phyloP scores from a whole-genome alignment of 2,797 vertebrate species.

The Spinibarbus caldwelli region DNA sequence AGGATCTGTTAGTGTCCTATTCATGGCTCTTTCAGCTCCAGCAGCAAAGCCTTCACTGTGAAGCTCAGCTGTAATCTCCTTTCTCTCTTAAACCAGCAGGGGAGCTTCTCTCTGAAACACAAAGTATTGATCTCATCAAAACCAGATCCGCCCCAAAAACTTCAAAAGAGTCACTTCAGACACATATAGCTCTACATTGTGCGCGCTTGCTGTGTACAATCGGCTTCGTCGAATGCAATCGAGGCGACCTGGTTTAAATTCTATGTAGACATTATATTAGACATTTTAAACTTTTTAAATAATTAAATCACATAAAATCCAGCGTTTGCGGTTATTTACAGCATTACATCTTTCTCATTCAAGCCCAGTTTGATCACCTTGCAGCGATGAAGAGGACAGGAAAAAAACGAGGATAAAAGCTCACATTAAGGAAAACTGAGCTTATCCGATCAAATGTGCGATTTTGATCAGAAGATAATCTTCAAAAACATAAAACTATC shows the following conservation, averaged over 20 bases:
- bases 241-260: background rate
- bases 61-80: conserved; percentile 80
- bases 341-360: background rate
- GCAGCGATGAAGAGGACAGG: background rate
- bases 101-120: conserved; percentile 90
- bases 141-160: conserved; percentile 90
- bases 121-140: conserved; percentile 96
- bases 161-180: conserved; percentile 86
- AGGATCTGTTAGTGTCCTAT: conserved; percentile 86
- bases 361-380: background rate
- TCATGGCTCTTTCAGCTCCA: conserved; percentile 85
- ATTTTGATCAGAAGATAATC: background rate
- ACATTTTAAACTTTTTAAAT: background rate
- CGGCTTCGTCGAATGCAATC: background rate
- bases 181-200: conserved; percentile 64
- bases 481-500: background rate
- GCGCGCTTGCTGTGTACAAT: conserved; percentile 7
- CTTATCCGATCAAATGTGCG: background rate
- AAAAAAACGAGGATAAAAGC: background rate
- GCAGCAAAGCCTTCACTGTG: conserved; percentile 65
- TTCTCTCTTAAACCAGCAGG: conserved; percentile 92
- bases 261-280: no score
- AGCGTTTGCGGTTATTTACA: background rate
- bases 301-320: background rate
- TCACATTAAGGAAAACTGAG: background rate